Percentiles rank a stretch among this genome's conserved stretches.
Conservation (phyloP, 2,113 vertebrate genomes). For the Todiramphus saurophagus region DNA sequence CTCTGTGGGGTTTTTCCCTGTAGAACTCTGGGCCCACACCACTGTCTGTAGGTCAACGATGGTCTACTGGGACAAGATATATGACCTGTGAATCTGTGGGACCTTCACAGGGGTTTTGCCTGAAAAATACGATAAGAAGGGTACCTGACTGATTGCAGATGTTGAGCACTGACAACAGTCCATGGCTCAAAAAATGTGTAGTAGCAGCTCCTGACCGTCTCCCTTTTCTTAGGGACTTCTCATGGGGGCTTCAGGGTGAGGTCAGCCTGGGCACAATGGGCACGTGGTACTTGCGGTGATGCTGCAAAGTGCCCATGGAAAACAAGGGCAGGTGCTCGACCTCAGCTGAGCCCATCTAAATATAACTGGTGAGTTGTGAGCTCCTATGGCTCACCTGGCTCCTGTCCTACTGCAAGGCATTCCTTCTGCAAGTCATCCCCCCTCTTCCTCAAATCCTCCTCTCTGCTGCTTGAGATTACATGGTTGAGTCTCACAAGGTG, state of each 20-base stretch:
- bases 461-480: not conserved
- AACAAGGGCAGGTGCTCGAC: rapidly evolving
- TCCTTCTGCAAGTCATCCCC: not conserved
- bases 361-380: not conserved
- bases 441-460: not conserved
- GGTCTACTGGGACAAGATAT: not conserved
- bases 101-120: not conserved
- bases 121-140: not conserved
- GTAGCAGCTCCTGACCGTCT: not conserved
- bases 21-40: not conserved
- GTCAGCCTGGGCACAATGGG: rapidly evolving
- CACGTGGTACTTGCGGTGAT: not conserved
- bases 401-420: rapidly evolving
- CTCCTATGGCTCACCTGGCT: not conserved
- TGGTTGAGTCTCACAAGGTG: not conserved
- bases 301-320: rapidly evolving
- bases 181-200: rapidly evolving
- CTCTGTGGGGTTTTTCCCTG: not conserved
- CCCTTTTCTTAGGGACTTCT: not conserved
- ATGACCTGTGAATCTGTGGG: rapidly evolving
- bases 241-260: rapidly evolving
- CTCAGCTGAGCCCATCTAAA: not conserved
- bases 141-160: not conserved
- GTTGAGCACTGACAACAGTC: not conserved
- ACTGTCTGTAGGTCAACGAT: not conserved